A percentile compares a stretch with the other conserved stretches of the same genome.
phyloP scores from a whole-genome alignment of 2,888 invertebrate genomes.

The Clivina fossor region DNA sequence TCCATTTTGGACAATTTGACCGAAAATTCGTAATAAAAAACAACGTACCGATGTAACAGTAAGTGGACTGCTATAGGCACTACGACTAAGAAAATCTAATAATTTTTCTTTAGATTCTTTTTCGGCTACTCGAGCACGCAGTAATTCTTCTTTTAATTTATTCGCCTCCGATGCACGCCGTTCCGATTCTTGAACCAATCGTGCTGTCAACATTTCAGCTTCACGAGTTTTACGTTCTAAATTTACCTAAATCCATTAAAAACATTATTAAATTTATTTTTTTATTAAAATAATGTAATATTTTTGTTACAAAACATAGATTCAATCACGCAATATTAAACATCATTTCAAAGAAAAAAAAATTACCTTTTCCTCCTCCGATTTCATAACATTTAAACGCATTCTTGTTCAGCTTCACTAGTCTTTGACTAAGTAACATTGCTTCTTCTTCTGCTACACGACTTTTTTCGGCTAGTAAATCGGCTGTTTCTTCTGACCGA shows the following conservation, averaged over 20 bases:
- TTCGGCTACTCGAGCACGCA: conserved; percentile 86
- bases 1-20: no score
- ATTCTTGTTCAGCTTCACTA: conserved; percentile 92
- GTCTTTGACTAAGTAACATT: conserved; percentile 88
- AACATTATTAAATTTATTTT: neutral
- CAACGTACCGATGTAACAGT: conserved; percentile 47
- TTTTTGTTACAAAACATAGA: no score
- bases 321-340: neutral
- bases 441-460: conserved; percentile 97
- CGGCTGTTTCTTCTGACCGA: conserved; percentile 94
- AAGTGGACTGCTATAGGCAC: conserved; percentile 62
- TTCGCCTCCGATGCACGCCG: conserved; percentile 88
- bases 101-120: conserved; percentile 92
- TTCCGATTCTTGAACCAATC: conserved; percentile 90
- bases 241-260: conserved; percentile 62
- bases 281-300: no score
- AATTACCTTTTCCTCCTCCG: conserved; percentile 84
- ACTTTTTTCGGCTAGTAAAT: conserved; percentile 93
- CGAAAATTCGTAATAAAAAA: neutral
- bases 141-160: conserved; percentile 79
- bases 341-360: neutral
- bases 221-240: conserved; percentile 93
- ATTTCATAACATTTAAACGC: conserved; percentile 78
- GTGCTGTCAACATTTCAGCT: conserved; percentile 88
- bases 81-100: conserved; percentile 77